Base-by-base conservation (phyloP, 2,797 vertebrate species). In the Mionectes olivaceus region DNA sequence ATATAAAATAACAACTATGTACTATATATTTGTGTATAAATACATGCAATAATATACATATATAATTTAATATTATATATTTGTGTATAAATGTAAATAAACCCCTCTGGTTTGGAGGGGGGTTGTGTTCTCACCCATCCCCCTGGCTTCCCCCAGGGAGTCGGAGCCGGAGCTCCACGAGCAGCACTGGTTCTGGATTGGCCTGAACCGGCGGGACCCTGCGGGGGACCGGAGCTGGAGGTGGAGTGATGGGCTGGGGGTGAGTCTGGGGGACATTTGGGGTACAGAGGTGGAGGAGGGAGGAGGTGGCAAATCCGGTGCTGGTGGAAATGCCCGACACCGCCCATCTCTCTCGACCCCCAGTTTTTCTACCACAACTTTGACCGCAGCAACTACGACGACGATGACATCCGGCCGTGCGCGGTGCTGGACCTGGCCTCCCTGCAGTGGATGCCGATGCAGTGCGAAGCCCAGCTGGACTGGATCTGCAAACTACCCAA, bases 401-500 rank as follows among this genome's bases (percentile, higher is more conserved):
- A 91, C 3, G 97, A 65, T 28, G 98, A 98, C 93, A 98, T 99
- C 87, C 98, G 98, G 8, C 98, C 98, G 90, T 99, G 99, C 18
- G 98, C 98, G 0, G 99, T 99, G 37, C 97, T 99, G 19, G 99
- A 99, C 95, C 74, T 99, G 97, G 98, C 98, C 52, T 98, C 98
- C n/a, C 98, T 99, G 97, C 99, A 99, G 97, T 99, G 99, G 99
- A 96, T 99, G 96, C 98, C 98, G 8, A 98, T 99, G 98, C 98
- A 99, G 96, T 99, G 99, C 24, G 99, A 99, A 79, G 97, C 98
- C 10, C 98, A 98, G 94, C 97, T 99, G 87, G 99, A 99, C 97
- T 99, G 99, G 99, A 99, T 99, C 97, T 99, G 99, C 98, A 99
- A 99, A 96, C 98, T 99, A 89, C 99, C 99, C 33, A 98, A 98